A percentile compares a stretch with the other conserved stretches of the same genome.
Evolutionary conservation across 2,797 vertebrate species (phyloP).

Genomic region (Chloroceryle inda): DNA sequence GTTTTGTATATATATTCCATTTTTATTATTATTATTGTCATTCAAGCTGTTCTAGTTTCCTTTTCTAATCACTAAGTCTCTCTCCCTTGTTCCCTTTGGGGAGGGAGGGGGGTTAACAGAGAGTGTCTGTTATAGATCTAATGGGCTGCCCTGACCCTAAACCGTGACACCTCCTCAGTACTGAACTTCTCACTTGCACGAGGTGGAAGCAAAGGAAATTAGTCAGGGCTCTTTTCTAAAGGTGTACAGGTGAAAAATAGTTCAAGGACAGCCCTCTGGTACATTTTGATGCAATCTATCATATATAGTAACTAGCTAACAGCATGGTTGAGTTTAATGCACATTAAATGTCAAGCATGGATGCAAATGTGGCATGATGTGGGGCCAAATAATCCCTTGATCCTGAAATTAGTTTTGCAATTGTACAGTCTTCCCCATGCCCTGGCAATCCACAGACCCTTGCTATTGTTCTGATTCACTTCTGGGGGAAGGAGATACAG

Average conservation of each 20-base stretch:
- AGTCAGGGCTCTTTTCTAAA: neutral
- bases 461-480: neutral
- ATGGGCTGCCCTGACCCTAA: no score
- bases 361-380: neutral
- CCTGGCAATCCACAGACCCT: neutral
- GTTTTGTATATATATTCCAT: no score
- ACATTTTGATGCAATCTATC: rapidly evolving
- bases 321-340: neutral
- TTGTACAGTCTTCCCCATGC: neutral
- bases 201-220: neutral
- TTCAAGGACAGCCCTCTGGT: neutral
- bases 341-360: neutral
- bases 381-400: neutral
- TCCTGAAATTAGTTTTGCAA: rapidly evolving
- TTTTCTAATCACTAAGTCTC: no score
- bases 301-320: neutral
- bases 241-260: neutral
- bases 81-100: no score
- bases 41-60: no score
- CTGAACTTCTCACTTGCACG: neutral
- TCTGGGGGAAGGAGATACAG: neutral
- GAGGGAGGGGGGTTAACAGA: no score
- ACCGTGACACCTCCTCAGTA: neutral
- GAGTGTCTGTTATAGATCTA: no score
- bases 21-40: no score